Base-by-base conservation (phyloP, 1,140 invertebrate species). In the Armadillidium nasatum region DNA sequence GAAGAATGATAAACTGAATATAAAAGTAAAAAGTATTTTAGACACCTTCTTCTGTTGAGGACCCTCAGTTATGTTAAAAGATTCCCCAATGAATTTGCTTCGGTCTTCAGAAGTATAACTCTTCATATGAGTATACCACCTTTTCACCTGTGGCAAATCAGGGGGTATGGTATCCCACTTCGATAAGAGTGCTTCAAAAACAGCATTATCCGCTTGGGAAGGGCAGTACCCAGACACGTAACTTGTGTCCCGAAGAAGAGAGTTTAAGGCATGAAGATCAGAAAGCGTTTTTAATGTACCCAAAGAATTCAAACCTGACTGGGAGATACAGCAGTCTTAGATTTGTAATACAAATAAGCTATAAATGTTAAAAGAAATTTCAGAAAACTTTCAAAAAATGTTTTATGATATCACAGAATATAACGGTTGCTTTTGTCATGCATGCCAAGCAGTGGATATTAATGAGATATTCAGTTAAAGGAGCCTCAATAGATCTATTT, bases 111-210 rank as follows among this genome's bases (percentile, higher is more conserved):
- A 21, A 9, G 69, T 15, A 21, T 19, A 71, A 44, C 69, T 71
- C 13, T 44, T 71, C 11, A 71, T 71, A 44, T 71, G 69, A 15
- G 22, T 23, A 21, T 71, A 22, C 69, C 69, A 71, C 69, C 69
- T 11, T 15, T 22, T 13, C 22, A 71, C 22, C 10, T 71, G 13
- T 11, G 69, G 69, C 22, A 71, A 44, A 21, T 23, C 15, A 71
- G 15, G 10, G 43, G 69, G 69, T 23, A 15, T 1, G 7, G 69
- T 15, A 4, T 23, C 9, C 22, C 22, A 13, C 21, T n/a, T n/a
- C 7, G 60, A 22, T 22, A 7, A 66, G 1, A 71, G 22, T 1
- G 69, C 43, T 23, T 22, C 21, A 21, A 23, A 71, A 21, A 44
- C 69, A 0, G 69, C 21, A 15, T 15, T 23, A 21, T 71, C 69